Percentiles rank a stretch among this genome's conserved stretches.
These are phyloP conservation scores for Mimas tiliae DNA, from an alignment of 2,888 invertebrate genomes.

Conservation along the genomic window DNA sequence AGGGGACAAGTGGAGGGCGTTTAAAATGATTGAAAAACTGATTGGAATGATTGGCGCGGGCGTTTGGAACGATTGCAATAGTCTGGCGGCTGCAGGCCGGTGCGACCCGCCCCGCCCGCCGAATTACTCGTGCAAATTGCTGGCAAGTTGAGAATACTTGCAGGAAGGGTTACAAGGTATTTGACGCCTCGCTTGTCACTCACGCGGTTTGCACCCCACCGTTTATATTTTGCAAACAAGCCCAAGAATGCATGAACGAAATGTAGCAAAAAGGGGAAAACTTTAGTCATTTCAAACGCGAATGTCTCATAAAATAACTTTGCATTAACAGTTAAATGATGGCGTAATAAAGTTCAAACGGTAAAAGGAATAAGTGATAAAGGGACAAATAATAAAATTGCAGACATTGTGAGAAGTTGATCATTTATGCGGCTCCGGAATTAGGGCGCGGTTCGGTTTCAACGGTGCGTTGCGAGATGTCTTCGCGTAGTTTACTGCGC, in stretches of 20 bases:
- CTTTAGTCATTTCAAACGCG: conserved; percentile 14
- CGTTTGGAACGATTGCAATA: conserved; percentile 47
- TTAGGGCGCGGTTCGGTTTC: conserved; percentile 28
- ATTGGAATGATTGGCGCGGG: conserved; percentile 66
- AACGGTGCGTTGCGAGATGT: conserved; percentile 34
- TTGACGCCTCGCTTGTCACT: conserved; percentile 13
- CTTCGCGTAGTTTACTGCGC: conserved; percentile 34
- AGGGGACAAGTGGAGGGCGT: conserved; percentile 41
- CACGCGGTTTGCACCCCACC: background rate
- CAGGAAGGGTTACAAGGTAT: conserved; percentile 8
- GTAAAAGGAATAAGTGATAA: conserved; percentile 25
- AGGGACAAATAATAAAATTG: conserved; percentile 17
- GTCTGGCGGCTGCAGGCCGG: conserved; percentile 38
- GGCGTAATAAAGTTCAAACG: conserved; percentile 9
- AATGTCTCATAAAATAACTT: conserved; percentile 19
- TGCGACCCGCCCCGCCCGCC: conserved; percentile 27
- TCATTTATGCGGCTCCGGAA: conserved; percentile 22
- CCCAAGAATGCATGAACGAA: background rate
- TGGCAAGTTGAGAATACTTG: conserved; percentile 29
- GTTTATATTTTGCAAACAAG: background rate
- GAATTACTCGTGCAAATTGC: conserved; percentile 37
- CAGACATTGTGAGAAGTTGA: conserved; percentile 25
- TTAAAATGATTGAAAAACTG: conserved; percentile 70
- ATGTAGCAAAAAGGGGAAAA: conserved; percentile 19
- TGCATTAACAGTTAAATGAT: conserved; percentile 9